Evolutionary conservation across 1,140 invertebrate species (phyloP).

Genomic region (Sogatella furcifera): DNA sequence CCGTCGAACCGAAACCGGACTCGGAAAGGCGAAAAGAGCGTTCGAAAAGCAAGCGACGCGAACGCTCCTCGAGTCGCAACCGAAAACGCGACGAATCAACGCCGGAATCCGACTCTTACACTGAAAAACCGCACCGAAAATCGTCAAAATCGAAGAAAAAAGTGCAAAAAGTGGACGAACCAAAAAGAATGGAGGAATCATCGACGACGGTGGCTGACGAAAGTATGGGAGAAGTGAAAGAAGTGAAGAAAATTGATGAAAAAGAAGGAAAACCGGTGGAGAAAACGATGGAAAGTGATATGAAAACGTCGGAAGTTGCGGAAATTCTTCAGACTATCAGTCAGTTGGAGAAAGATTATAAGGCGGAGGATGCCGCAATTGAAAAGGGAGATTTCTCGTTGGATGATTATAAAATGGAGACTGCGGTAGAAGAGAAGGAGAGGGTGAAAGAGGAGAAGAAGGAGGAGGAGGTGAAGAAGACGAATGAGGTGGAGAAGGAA

Average conservation of each 20-base stretch:
- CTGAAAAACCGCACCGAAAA: constrained; percentile 21
- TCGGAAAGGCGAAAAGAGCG: constrained; percentile 18
- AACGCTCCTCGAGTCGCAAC: constrained; percentile 15
- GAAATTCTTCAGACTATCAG: neutral
- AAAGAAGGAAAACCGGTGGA: constrained; percentile 26
- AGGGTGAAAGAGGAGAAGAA: constrained; percentile 22
- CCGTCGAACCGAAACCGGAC: neutral
- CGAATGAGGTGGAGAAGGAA: constrained; percentile 27
- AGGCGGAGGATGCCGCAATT: constrained; percentile 21
- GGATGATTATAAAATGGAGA: neutral
- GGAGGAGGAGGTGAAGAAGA: constrained; percentile 7
- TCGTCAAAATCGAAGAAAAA: constrained; percentile 31
- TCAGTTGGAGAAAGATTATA: constrained; percentile 22
- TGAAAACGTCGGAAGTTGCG: constrained; percentile 16
- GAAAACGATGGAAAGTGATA: constrained; percentile 27
- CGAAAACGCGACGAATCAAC: constrained; percentile 13
- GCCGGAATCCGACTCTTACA: constrained; percentile 2
- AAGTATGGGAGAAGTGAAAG: neutral
- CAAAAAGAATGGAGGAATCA: neutral
- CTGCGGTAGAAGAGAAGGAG: neutral
- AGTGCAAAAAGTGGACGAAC: neutral
- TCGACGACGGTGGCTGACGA: neutral
- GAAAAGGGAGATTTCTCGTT: constrained; percentile 14
- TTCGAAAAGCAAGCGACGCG: constrained; percentile 13
- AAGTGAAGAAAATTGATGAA: constrained; percentile 21